A percentile compares a stretch with the other conserved stretches of the same genome.
Conservation (phyloP, 2,797 vertebrate species). For the Gephyroberyx darwinii region DNA sequence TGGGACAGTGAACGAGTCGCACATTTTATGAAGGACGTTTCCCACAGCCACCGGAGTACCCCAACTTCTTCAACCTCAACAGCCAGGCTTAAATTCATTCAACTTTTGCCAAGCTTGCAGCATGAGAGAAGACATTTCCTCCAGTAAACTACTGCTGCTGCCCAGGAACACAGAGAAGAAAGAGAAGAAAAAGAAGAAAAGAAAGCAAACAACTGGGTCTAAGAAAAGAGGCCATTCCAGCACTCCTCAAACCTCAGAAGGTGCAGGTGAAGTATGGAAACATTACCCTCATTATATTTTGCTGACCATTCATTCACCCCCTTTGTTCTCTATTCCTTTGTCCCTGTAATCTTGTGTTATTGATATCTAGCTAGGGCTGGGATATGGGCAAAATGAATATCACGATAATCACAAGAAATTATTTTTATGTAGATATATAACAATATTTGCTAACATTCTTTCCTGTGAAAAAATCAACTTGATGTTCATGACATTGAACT, state of each 20-base stretch:
- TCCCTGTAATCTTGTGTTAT: neutral
- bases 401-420: no score
- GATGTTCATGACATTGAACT: no score
- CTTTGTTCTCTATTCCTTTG: neutral
- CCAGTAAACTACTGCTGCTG: constrained; percentile 6
- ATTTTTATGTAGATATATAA: no score
- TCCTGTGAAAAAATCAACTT: no score
- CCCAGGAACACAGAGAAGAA: constrained; percentile 8
- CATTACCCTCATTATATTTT: neutral
- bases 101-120: neutral
- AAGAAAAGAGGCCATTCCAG: constrained; percentile 33
- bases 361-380: no score
- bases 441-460: no score
- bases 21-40: no score
- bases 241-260: constrained; percentile 30
- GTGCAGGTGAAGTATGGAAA: constrained; percentile 44
- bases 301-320: neutral
- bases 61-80: no score
- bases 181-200: constrained; percentile 59
- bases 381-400: no score
- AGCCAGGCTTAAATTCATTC: neutral
- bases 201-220: constrained; percentile 27
- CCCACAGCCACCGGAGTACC: no score
- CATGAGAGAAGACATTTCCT: constrained; percentile 41
- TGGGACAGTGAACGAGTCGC: no score